A percentile compares a stretch with the other conserved stretches of the same genome.
Conservation (phyloP, 2,888 invertebrate species). For the Venustoraphidia nigricollis region DNA sequence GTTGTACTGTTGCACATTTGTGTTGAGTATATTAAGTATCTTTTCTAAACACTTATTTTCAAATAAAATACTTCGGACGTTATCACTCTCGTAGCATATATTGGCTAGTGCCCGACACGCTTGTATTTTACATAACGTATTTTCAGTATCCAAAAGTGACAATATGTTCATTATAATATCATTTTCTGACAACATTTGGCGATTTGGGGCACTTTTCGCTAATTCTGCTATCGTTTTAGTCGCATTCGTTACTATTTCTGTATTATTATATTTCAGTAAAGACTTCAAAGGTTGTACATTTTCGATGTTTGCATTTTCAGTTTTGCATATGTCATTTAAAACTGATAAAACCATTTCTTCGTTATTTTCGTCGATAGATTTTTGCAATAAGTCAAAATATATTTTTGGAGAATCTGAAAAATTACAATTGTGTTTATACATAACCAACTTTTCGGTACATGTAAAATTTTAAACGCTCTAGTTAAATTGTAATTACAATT, state of each 20-base stretch:
- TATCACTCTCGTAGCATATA: constrained; percentile 76
- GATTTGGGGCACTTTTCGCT: constrained; percentile 60
- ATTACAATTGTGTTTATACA: too few species aligned
- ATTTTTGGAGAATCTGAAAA: neutral
- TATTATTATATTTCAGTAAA: constrained; percentile 29
- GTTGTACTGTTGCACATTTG: constrained; percentile 10
- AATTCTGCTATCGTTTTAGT: constrained; percentile 68
- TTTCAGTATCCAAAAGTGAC: constrained; percentile 34
- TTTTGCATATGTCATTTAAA: constrained; percentile 19
- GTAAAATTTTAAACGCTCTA: too few species aligned
- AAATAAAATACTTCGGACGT: constrained; percentile 37
- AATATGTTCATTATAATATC: constrained; percentile 43
- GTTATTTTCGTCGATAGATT: constrained; percentile 3
- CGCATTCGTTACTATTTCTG: constrained; percentile 36
- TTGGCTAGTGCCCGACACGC: constrained; percentile 74
- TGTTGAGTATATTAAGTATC: constrained; percentile 18
- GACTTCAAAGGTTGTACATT: constrained; percentile 30
- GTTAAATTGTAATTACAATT: too few species aligned
- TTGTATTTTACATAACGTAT: constrained; percentile 43
- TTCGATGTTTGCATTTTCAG: constrained; percentile 32
- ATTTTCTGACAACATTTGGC: constrained; percentile 49
- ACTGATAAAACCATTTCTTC: neutral
- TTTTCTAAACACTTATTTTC: constrained; percentile 20
- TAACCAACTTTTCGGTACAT: too few species aligned
- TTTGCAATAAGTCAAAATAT: neutral